Base-by-base conservation (phyloP, 2,888 invertebrate species). In the Barypeithes pellucidus region DNA sequence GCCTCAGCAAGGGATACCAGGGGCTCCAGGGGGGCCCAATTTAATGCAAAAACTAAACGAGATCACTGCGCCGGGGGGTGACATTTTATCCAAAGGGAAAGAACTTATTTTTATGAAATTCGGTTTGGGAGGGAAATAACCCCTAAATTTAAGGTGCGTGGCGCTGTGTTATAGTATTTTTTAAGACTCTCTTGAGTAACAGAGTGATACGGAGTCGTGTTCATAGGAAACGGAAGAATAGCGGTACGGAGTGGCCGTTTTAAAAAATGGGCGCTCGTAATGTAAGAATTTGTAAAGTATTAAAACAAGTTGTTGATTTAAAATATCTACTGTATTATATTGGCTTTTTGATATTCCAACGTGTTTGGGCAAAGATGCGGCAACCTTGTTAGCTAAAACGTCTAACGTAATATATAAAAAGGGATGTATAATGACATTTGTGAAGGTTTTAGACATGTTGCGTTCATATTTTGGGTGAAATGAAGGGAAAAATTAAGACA, bases 21-120 rank as follows among this genome's bases (percentile, higher is more conserved):
- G 86, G 84, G 73, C 86, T 84, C 84, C 84, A n/a, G 85, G 82
- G 41, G 88, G 84, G 84, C 93, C 93, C 73, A 95, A 95, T 87
- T 90, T 95, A 79, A 95, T 95, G 92, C 94, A 95, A 86, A 95
- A 95, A 87, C 91, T 95, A 85, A 92, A 94, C 81, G 95, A 95
- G 85, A 95, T 95, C 89, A 94, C 95, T 70, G 93, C 93, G 75
- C 94, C 95, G 80, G 95, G 95, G 77, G 95, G 95, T 81, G 95
- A 95, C 85, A 95, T 96, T 80, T 89, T 96, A 81, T 95, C 95
- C 84, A 96, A 96, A 87, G 96, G 96, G 83, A 96, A 96, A 88
- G 96, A 96, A 89, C 92, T 96, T 79, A 95, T 96, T 86, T 96
- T 96, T 87, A 96, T 96, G 93, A 95, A 95, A 88, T 96, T 96